Evolutionary conservation across 2,113 vertebrate genomes (phyloP).

Genomic region (Poeciliopsis turrubarensis): DNA sequence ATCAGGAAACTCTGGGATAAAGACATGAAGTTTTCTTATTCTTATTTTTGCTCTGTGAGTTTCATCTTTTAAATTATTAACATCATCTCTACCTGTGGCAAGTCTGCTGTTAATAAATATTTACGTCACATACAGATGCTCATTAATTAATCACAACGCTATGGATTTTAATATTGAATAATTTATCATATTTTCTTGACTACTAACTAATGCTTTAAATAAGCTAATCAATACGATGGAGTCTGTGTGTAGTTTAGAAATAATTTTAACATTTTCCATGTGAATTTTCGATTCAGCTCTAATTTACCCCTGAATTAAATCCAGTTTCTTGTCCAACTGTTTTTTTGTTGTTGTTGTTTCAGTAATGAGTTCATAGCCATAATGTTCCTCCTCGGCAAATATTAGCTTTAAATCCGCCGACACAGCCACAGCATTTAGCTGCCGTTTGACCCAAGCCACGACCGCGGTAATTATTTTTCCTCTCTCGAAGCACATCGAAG

Average conservation of each 20-base stretch:
- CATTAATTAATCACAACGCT: constrained; percentile 58
- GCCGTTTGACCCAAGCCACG: constrained; percentile 51
- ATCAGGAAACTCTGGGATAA: constrained; percentile 36
- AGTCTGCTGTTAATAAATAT: constrained; percentile 33
- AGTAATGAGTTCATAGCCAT: constrained; percentile 38
- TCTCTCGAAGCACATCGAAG: constrained; percentile 44
- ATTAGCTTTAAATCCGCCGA: constrained; percentile 60
- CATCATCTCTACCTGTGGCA: constrained; percentile 40
- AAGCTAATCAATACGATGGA: constrained; percentile 33
- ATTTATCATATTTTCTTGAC: constrained; percentile 51
- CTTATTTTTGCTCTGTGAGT: constrained; percentile 45
- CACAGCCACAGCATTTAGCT: constrained; percentile 58
- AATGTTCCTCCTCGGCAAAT: constrained; percentile 68
- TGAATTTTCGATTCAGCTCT: neutral
- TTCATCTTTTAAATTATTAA: constrained; percentile 67
- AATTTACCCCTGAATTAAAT: neutral
- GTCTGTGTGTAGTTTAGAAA: neutral
- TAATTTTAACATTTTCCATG: neutral
- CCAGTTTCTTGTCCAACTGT: neutral
- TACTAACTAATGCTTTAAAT: constrained; percentile 17
- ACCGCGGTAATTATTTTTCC: constrained; percentile 66
- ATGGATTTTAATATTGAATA: constrained; percentile 55
- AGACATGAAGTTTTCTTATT: constrained; percentile 55
- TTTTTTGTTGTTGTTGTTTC: neutral
- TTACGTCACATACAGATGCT: constrained; percentile 40